Percentiles rank a stretch among this genome's conserved stretches.
Evolutionary conservation across 1,140 invertebrate species (phyloP).

Genomic region (Choristoneura fumiferana): DNA sequence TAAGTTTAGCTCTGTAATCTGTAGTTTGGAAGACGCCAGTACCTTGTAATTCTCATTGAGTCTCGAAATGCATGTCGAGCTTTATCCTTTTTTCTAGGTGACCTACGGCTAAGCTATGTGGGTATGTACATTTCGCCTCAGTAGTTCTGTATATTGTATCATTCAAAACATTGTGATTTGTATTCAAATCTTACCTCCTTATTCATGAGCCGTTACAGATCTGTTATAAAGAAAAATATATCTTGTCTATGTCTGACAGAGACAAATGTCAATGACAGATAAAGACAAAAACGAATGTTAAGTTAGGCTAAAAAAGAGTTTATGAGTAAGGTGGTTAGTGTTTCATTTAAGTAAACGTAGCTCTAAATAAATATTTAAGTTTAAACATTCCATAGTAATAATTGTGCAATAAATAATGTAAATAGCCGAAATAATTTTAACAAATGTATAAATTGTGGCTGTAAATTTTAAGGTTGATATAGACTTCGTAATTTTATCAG

Average conservation of each 20-base stretch:
- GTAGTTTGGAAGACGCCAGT: slow-evolving; percentile 35
- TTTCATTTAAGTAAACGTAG: slow-evolving; percentile 28
- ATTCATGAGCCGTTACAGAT: no score
- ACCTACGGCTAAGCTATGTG: slow-evolving; percentile 13
- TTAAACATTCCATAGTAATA: slow-evolving; percentile 70
- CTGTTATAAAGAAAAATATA: no score
- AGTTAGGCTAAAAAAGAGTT: background rate
- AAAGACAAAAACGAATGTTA: background rate
- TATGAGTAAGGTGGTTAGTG: slow-evolving; percentile 21
- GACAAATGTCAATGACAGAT: no score
- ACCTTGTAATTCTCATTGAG: slow-evolving; percentile 54
- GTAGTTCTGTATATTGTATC: background rate
- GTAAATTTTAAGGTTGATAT: slow-evolving; percentile 2
- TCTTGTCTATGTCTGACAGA: no score
- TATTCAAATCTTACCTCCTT: no score
- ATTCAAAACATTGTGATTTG: background rate
- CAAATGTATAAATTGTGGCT: slow-evolving; percentile 46
- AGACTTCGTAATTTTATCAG: slow-evolving; percentile 17
- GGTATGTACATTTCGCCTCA: background rate
- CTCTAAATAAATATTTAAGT: slow-evolving; percentile 25
- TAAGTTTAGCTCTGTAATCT: slow-evolving; percentile 34
- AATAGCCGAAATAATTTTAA: slow-evolving; percentile 39
- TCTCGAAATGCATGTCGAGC: slow-evolving; percentile 12
- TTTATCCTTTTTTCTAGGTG: slow-evolving; percentile 17
- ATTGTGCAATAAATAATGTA: slow-evolving; percentile 70